Evolutionary conservation across 2,113 vertebrate species (phyloP), one percentile per base, ranked within the genome.

Genomic region (Corynorhinus townsendii): DNA sequence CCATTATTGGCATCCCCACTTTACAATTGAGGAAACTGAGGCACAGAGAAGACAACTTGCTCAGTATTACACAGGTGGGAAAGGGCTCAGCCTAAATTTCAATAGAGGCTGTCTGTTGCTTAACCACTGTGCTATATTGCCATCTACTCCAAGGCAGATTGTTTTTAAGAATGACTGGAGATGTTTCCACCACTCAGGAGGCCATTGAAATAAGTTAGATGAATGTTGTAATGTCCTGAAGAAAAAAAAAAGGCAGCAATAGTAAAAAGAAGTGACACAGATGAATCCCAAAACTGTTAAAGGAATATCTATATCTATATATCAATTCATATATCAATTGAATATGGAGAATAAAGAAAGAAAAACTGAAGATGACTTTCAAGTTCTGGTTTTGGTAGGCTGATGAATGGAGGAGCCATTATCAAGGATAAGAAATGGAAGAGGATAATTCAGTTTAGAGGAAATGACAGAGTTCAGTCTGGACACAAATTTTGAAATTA

Each of bases 401-500:
- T 43, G n/a, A 40, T 49, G 62, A 64, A 26, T 45, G 22, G 66
- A 12, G 30, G 66, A 69, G 43, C 17, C 71, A 35, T 83, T 79
- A 38, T 75, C 19, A 73, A 76, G 40, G 75, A 66, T 35, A 69
- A 88, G 79, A 95, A 56, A 72, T 16, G 7, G 47, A 68, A 81
- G 16, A 76, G 28, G 76, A 86, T 54, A 81, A 52, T 79, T 92
- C 80, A 28, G 86, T 72, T 92, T 91, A 86, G 91, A 92, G 83
- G 40, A 43, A 86, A 77, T 85, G 54, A 56, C 28, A 71, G 43
- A 81, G 81, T 38, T 91, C 28, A 40, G 16, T n/a, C 62, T 79
- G 73, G 77, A 91, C 86, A 66, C 68, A 79, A 64, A 77, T 14
- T 69, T 64, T 87, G 45, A 81, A 92, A 73, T 24, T 10, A 62